These are phyloP conservation scores for Schizopygopsis malacanthus DNA, from an alignment of 2,797 vertebrate species.

Conservation along the genomic window DNA sequence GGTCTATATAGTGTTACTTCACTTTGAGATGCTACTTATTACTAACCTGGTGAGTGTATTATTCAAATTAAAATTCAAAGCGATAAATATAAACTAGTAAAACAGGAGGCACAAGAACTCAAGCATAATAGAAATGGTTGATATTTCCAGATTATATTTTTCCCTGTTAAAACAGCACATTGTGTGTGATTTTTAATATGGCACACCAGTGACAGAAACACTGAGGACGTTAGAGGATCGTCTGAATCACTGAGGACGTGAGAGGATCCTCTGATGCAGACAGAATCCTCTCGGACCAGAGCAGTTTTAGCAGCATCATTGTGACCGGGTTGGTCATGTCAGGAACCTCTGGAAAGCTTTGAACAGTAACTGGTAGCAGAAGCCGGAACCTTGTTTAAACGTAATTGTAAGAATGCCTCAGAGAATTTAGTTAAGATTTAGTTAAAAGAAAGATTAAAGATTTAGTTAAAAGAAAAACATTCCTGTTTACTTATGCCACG, in stretches of 20 bases:
- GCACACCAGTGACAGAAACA: not conserved
- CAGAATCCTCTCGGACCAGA: not conserved
- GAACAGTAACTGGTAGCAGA: not conserved
- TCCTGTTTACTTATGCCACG: not conserved
- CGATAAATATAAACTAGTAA: not conserved
- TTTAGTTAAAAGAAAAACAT: not conserved
- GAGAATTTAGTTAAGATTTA: not conserved
- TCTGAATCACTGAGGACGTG: not conserved
- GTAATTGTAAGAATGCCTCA: not conserved
- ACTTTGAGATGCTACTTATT: not conserved
- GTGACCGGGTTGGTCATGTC: not conserved
- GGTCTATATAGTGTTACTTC: not conserved
- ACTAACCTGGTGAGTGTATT: not conserved
- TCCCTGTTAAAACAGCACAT: no score
- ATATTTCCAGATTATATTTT: not conserved
- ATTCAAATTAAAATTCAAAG: not conserved
- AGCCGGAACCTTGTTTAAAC: not conserved
- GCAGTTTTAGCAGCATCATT: not conserved
- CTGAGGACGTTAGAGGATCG: not conserved
- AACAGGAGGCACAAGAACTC: not conserved
- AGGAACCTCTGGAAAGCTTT: not conserved
- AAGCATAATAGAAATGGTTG: not conserved
- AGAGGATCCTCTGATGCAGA: not conserved
- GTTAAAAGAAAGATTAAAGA: not conserved
- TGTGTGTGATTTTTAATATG: no score